phyloP scores from a whole-genome alignment of 2,888 invertebrate species.

The Phrixothrix hirtus region DNA sequence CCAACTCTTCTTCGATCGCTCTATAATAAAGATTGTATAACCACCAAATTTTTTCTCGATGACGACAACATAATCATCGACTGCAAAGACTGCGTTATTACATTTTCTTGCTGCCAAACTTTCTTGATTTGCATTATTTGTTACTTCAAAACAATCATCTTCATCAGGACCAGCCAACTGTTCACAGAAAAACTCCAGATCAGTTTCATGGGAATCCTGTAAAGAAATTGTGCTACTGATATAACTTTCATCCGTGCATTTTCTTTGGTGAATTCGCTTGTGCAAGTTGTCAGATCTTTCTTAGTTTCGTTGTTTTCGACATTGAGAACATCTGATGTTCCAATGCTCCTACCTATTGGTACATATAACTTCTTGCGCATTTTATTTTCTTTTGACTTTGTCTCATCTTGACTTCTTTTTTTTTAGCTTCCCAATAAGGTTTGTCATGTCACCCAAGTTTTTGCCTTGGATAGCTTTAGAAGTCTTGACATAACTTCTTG shows the following conservation, averaged over 20 bases:
- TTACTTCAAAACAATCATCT: too few relatives aligned
- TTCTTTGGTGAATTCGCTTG: background rate
- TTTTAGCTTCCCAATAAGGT: background rate
- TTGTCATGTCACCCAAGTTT: too few relatives aligned
- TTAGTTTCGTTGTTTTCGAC: background rate
- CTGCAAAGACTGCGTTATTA: too few relatives aligned
- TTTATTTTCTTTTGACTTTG: background rate
- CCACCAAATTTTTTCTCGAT: background rate
- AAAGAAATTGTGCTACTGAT: too few relatives aligned
- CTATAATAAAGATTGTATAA: background rate
- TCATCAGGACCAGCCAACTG: too few relatives aligned
- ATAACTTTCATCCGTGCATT: background rate
- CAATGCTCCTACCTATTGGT: too few relatives aligned
- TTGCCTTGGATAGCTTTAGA: background rate
- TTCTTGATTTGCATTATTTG: too few relatives aligned
- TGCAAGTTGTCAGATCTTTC: background rate
- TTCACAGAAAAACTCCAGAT: too few relatives aligned
- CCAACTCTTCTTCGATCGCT: background rate
- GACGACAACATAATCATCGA: background rate
- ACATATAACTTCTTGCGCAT: background rate
- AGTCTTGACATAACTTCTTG: background rate
- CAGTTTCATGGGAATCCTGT: too few relatives aligned
- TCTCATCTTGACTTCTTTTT: too few relatives aligned
- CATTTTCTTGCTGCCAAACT: too few relatives aligned
- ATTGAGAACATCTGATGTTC: background rate